Base-by-base conservation (phyloP, 2,888 invertebrate species). In the Seira ritae region DNA sequence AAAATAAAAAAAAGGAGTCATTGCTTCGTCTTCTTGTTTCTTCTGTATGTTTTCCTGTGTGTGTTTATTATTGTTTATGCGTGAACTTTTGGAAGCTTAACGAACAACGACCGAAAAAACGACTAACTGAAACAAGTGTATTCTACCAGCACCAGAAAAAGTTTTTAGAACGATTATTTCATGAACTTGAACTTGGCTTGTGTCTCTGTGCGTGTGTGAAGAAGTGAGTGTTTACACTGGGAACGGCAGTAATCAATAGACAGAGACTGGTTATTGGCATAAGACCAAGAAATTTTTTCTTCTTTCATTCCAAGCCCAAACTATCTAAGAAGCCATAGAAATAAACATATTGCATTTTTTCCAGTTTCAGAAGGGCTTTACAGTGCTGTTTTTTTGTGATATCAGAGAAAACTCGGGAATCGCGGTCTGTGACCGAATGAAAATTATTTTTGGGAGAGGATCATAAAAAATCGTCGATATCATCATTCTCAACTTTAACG, bases 161-260 rank as follows among this genome's bases (percentile, higher is more conserved):
- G 6, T 50, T n/a, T 12, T n/a, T 20, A 62, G 15, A 62, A 74
- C 65, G 19, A 74, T 75, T 70, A 20, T 80, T 70, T 80, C 67
- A 72, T 81, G 81, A 81, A 81, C 81, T 81, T 81, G 81, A 81
- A 81, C 81, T 81, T 81, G 76, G 70, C 72, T 71, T 62, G 37
- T 20, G 42, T 20, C 46, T 15, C 62, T 60, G 72, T 68, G 60
- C 55, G 22, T 80, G 65, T 70, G 75, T 70, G 69, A 15, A n/a
- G 31, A 55, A 55, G 62, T 12, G 66, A 66, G 50, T 79, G 67
- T 79, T 79, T 72, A 66, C 66, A 62, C 60, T 68, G 31, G 24
- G 46, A 62, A 70, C 42, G 17, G 55, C 8, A 62, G 79, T 72
- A 74, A 80, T 80, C 73, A 74, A 74, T 74, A 69, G 55, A 55